Base-by-base conservation (phyloP, 2,797 vertebrate genomes). In the Myoxocephalus aenaeus region DNA sequence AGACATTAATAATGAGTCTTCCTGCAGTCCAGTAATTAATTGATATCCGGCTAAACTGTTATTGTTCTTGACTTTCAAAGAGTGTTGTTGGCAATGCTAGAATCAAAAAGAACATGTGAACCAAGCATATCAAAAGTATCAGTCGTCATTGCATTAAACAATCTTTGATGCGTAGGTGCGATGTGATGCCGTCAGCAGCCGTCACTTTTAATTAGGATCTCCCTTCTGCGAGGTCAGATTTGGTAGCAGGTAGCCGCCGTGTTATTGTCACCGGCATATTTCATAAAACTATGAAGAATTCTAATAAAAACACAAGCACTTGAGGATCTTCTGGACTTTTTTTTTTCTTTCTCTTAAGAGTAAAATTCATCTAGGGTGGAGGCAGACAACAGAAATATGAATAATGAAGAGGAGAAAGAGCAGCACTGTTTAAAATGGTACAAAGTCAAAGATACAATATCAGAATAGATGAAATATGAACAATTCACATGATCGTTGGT, bases 341-440 rank as follows among this genome's bases (percentile, higher is more conserved):
- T 78, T 84, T n/a, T n/a, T n/a, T n/a, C n/a, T 88, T 87, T 87
- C 92, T 92, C 93, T 70, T 22, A 83, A 90, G 94, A 93, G 80
- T 81, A 80, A 67, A 84, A 88, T 92, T 93, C 90, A 94, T 90
- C 84, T 2, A 85, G 88, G 86, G 88, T 87, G 88, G 76, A 89
- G 77, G 85, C 68, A 86, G 81, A 86, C 87, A 92, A 93, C 87
- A 86, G 87, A 61, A 59, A 69, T 84, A 87, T 93, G 89, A 94
- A 94, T 95, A 93, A 94, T 93, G 87, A 94, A 94, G 7, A 88
- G 76, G 80, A 83, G 86, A 80, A 68, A 36, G 76, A 84, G 83
- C 70, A 42, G 76, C 61, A 20, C 78, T 56, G 76, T 75, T 86
- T 77, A 65, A 87, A 86, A 82, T 76, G 66, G 84, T 80, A 74